Conservation (phyloP, 2,797 vertebrate genomes). For the Myiotriccus ornatus region DNA sequence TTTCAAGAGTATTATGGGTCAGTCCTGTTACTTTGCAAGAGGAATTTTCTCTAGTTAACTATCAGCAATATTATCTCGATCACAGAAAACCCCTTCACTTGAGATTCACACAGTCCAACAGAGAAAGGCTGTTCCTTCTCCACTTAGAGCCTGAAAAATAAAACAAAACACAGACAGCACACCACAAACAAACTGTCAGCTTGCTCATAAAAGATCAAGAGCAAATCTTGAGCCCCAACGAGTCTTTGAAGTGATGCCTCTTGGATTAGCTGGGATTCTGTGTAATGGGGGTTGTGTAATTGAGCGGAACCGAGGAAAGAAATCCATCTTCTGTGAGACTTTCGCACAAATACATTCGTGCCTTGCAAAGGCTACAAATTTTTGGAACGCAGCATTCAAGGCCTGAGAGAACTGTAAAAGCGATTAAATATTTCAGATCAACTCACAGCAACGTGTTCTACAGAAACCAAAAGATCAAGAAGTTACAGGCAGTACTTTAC, state of each 20-base stretch:
- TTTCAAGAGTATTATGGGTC: neutral
- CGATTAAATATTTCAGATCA: neutral
- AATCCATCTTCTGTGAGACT: neutral
- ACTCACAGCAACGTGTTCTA: conserved; percentile 8
- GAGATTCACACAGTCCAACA: neutral
- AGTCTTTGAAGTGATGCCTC: conserved; percentile 65
- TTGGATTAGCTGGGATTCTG: conserved; percentile 44
- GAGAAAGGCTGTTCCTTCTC: neutral
- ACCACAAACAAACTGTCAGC: conserved; percentile 59
- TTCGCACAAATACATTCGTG: neutral
- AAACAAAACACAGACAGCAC: conserved; percentile 24
- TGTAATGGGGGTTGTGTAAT: conserved; percentile 36
- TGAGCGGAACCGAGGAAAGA: neutral
- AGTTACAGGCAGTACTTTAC: neutral
- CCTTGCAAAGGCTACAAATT: neutral
- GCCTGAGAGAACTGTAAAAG: neutral
- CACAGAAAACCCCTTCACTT: neutral
- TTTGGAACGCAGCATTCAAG: neutral
- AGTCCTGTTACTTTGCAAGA: neutral
- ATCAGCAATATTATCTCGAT: neutral
- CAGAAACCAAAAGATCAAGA: conserved; percentile 10
- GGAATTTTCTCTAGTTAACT: neutral
- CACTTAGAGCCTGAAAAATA: conserved; percentile 7
- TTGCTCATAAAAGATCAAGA: conserved; percentile 66
- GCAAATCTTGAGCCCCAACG: conserved; percentile 16